These are phyloP conservation scores for Centropus unirufus DNA, from an alignment of 2,113 vertebrate species.

Conservation along the genomic window DNA sequence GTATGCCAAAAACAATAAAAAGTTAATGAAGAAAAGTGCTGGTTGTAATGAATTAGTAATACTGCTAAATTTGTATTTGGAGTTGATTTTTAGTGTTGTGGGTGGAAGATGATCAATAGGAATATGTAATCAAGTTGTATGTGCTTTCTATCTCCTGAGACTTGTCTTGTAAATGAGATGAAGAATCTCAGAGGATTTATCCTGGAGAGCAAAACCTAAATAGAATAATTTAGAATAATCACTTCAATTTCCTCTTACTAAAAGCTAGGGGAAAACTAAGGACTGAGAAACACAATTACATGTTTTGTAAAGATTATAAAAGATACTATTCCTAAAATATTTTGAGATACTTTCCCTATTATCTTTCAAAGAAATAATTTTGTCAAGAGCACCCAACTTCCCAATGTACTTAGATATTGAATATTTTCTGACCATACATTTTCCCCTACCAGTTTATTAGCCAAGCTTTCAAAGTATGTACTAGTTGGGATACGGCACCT, in stretches of 20 bases:
- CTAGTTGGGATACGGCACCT: constrained; percentile 13
- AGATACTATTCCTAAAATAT: background rate
- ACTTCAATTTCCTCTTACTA: constrained; percentile 29
- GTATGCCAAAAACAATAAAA: constrained; percentile 71
- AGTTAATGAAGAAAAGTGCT: constrained; percentile 76
- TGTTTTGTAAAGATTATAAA: background rate
- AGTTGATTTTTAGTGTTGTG: constrained; percentile 68
- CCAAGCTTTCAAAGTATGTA: constrained; percentile 15
- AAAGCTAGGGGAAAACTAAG: constrained; percentile 3
- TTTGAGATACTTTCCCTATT: constrained; percentile 17
- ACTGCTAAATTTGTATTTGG: constrained; percentile 68
- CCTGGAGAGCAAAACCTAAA: constrained; percentile 47
- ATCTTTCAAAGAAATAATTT: constrained; percentile 35
- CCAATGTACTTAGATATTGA: constrained; percentile 2
- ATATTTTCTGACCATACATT: constrained; percentile 31
- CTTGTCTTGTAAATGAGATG: constrained; percentile 47
- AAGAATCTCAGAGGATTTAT: constrained; percentile 65
- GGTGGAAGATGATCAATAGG: constrained; percentile 64
- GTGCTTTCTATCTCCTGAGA: constrained; percentile 60
- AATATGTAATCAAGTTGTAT: constrained; percentile 62
- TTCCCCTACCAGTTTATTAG: constrained; percentile 51
- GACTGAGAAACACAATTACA: background rate
- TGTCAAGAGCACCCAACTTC: background rate
- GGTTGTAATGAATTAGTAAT: constrained; percentile 76
- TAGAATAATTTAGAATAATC: constrained; percentile 55